Conservation (phyloP, 1,140 invertebrate genomes). For the Psilanteris sp. region DNA sequence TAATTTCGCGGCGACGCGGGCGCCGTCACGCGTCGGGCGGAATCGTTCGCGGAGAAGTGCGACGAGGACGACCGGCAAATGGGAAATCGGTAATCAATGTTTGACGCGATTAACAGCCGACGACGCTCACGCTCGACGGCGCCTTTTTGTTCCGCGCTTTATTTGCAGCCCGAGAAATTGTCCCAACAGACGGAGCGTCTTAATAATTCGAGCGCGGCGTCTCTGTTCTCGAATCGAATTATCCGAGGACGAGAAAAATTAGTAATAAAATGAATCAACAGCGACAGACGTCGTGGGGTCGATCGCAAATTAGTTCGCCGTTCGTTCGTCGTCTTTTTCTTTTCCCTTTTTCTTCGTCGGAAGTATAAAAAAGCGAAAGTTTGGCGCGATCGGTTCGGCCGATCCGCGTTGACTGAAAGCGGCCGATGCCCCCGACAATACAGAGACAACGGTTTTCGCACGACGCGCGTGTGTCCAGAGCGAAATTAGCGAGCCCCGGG, state of each 20-base stretch:
- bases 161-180: constrained; percentile 8
- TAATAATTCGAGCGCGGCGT: constrained; percentile 1
- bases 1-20: constrained; percentile 78
- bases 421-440: too few species aligned
- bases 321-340: constrained; percentile 39
- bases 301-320: constrained; percentile 58
- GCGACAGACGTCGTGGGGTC: constrained; percentile 50
- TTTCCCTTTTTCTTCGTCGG: constrained; percentile 28
- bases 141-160: constrained; percentile 12
- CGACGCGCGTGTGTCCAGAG: constrained; percentile 68
- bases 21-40: too few species aligned
- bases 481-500: constrained; percentile 75
- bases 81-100: constrained; percentile 38
- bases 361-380: too few species aligned
- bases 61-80: too few species aligned
- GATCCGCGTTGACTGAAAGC: too few species aligned
- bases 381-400: too few species aligned
- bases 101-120: constrained; percentile 9
- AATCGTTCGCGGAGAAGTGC: too few species aligned
- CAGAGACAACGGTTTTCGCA: constrained; percentile 68
- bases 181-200: constrained; percentile 3
- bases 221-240: constrained; percentile 48
- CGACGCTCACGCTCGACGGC: neutral
- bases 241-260: constrained; percentile 55
- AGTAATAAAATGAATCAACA: constrained; percentile 67